Conservation (phyloP, 1,140 invertebrate genomes). For the Melitaea cinxia region DNA sequence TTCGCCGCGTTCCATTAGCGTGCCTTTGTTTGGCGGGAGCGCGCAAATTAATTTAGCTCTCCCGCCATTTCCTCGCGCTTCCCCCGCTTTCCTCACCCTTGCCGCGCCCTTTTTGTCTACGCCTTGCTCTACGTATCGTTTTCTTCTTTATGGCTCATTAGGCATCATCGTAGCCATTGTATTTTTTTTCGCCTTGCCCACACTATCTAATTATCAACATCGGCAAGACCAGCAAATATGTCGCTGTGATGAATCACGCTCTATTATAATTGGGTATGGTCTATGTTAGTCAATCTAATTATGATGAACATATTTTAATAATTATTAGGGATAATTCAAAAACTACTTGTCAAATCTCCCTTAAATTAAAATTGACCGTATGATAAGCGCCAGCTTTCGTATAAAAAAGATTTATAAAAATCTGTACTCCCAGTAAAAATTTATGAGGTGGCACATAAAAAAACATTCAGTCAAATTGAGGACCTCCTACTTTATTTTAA, state of each 20-base stretch:
- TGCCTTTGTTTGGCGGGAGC: slow-evolving; percentile 81
- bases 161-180: slow-evolving; percentile 78
- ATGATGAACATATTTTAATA: too few relatives aligned
- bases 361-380: too few relatives aligned
- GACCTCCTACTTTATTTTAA: too few relatives aligned
- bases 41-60: slow-evolving; percentile 82
- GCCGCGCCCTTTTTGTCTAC: slow-evolving; percentile 78
- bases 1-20: slow-evolving; percentile 81
- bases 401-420: too few relatives aligned
- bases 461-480: too few relatives aligned
- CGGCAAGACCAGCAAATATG: slow-evolving; percentile 30
- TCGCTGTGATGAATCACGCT: not conserved
- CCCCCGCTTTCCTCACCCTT: slow-evolving; percentile 55
- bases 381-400: too few relatives aligned
- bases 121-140: slow-evolving; percentile 80
- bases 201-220: slow-evolving; percentile 73
- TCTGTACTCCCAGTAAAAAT: too few relatives aligned
- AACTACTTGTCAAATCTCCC: too few relatives aligned
- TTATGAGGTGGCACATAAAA: too few relatives aligned
- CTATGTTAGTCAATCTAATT: too few relatives aligned
- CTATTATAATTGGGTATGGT: not conserved
- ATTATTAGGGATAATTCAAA: too few relatives aligned
- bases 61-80: slow-evolving; percentile 77
- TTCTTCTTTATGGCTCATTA: slow-evolving; percentile 82
- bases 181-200: slow-evolving; percentile 70